Evolutionary conservation across 2,113 vertebrate genomes (phyloP).

Genomic region (Rhabdomys dilectus): DNA sequence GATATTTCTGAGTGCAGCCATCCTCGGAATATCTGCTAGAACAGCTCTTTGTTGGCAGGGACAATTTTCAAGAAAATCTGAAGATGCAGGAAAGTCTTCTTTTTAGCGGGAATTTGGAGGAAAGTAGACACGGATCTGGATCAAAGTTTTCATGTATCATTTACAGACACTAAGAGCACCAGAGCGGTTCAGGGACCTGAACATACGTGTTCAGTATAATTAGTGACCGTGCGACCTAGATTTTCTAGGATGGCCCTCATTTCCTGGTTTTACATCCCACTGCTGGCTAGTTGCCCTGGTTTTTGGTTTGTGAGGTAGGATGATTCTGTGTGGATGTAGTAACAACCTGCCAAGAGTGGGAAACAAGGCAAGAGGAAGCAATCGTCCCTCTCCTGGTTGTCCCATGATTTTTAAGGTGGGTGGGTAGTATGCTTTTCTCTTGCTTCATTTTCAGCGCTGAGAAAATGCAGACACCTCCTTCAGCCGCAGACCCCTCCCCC

Average conservation of each 20-base stretch:
- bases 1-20: not conserved
- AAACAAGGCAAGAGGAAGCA: not conserved
- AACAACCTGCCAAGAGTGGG: not conserved
- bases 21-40: not conserved
- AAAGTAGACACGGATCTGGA: not conserved
- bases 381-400: not conserved
- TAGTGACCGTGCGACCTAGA: conserved; percentile 64
- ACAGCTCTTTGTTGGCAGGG: not conserved
- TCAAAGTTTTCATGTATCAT: conserved; percentile 29
- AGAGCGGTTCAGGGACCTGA: conserved; percentile 32
- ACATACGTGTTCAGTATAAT: conserved; percentile 61
- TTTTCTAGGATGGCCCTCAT: conserved; percentile 52
- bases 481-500: not conserved
- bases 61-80: not conserved
- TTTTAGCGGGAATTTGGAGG: not conserved
- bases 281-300: conserved; percentile 38
- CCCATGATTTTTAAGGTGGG: rapidly evolving
- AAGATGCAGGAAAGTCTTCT: not conserved
- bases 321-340: not conserved
- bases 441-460: not conserved
- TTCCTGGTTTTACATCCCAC: not conserved
- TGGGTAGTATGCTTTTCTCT: rapidly evolving
- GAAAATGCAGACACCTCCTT: not conserved
- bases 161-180: not conserved
- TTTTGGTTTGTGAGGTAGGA: not conserved